Percentiles rank a stretch among this genome's conserved stretches.
Conservation (phyloP, 2,113 vertebrate genomes). For the Zosterops borbonicus region DNA sequence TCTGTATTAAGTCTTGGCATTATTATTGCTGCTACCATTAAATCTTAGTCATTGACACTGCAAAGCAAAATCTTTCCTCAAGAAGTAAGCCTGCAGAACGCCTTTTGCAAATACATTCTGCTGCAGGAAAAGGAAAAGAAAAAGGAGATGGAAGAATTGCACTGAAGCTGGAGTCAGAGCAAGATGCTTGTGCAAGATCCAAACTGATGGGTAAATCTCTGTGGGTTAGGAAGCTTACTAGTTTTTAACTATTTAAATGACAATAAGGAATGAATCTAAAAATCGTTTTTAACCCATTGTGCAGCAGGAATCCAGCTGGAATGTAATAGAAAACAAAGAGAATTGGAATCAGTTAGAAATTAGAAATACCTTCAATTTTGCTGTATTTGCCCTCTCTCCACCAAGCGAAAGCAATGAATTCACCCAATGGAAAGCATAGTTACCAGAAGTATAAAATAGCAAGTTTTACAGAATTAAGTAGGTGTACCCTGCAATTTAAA, state of each 20-base stretch:
- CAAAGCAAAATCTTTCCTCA: not conserved
- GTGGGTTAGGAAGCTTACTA: not conserved
- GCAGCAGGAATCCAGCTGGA: not conserved
- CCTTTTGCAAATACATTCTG: not conserved
- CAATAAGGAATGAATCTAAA: not conserved
- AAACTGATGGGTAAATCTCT: not conserved
- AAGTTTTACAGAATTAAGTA: not conserved
- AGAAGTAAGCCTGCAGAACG: not conserved
- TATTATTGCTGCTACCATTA: constrained; percentile 18
- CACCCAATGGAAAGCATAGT: not conserved
- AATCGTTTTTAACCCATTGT: not conserved
- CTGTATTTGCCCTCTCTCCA: rapidly evolving
- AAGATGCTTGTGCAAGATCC: not conserved
- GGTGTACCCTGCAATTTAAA: not conserved
- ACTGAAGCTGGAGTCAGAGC: not conserved
- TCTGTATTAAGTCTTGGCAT: not conserved
- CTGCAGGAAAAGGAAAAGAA: not conserved
- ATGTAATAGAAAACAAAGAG: not conserved
- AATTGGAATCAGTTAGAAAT: not conserved
- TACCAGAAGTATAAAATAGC: not conserved
- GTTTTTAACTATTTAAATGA: not conserved
- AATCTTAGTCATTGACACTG: constrained; percentile 13
- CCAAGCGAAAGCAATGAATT: not conserved
- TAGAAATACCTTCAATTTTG: not conserved
- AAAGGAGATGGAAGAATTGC: not conserved